These are phyloP conservation scores for Loripinus fragilis DNA, from an alignment of 2,888 invertebrate genomes.

Conservation along the genomic window DNA sequence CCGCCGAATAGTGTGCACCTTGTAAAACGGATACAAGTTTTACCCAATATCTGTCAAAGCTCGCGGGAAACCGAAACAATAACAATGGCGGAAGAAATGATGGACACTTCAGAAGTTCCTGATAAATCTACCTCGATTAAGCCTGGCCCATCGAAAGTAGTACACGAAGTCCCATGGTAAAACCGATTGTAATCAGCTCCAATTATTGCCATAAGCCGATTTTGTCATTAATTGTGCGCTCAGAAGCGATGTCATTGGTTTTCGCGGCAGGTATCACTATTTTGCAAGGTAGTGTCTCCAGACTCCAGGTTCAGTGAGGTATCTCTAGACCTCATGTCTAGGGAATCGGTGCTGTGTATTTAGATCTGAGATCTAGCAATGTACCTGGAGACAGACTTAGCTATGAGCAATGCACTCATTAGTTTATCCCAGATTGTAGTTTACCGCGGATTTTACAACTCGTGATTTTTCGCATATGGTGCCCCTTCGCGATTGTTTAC, in stretches of 20 bases:
- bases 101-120: constrained; percentile 21
- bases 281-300: too few relatives aligned
- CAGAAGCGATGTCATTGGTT: neutral
- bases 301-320: too few relatives aligned
- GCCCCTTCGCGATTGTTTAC: too few relatives aligned
- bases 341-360: neutral
- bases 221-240: neutral
- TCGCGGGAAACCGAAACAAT: neutral
- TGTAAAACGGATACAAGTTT: too few relatives aligned
- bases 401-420: neutral
- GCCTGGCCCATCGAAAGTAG: neutral
- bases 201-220: too few relatives aligned
- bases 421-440: too few relatives aligned
- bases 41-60: too few relatives aligned
- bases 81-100: constrained; percentile 30
- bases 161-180: constrained; percentile 21
- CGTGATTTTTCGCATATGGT: too few relatives aligned
- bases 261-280: too few relatives aligned
- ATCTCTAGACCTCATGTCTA: neutral
- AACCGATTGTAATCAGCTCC: too few relatives aligned
- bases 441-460: too few relatives aligned
- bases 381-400: neutral
- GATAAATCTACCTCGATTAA: neutral
- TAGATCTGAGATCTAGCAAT: neutral
- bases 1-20: too few relatives aligned